Base-by-base conservation (phyloP, 1,140 invertebrate species). In the Drosophila aff. region DNA sequence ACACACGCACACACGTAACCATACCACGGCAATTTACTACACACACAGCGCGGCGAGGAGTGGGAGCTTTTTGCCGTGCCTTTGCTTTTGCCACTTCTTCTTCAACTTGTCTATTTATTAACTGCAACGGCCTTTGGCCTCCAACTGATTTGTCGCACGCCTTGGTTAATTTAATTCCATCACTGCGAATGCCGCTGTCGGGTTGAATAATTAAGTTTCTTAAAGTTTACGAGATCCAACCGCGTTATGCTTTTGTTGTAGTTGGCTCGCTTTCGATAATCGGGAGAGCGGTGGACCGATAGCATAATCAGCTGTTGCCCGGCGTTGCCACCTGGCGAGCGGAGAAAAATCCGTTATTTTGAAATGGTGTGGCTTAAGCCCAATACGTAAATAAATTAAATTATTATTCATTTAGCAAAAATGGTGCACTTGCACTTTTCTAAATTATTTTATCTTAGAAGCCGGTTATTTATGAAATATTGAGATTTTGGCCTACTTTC, bases 161-260 rank as follows among this genome's bases (percentile, higher is more conserved):
- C 23, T 60, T 62, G 46, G 21, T 49, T 55, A 57, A 75, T 64
- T 75, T 21, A 64, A 64, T 64, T 75, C 57, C 59, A 47, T 75
- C 57, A 31, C 21, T 28, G 36, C 16, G 33, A 41, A 11, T 36
- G 53, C 23, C 41, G 26, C 44, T 40, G 36, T 7, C 49, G 60
- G 41, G 49, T 75, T 75, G 49, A 75, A 50, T 78, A 78, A 78
- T 57, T 62, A 40, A 49, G 58, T 77, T 77, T 69, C 64, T 69
- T 61, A 58, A 62, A 68, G 76, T 68, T 67, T 71, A 71, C 33
- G 67, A 71, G 49, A 55, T 58, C 55, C 66, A 47, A 57, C 52
- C 66, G 69, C 68, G 73, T 76, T 76, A 50, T 63, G 41, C 28
- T 71, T 69, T 71, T 72, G 53, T 73, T 74, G 38, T 74, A 74